phyloP scores from a whole-genome alignment of 2,797 vertebrate genomes.

The Danio aesculapii region DNA sequence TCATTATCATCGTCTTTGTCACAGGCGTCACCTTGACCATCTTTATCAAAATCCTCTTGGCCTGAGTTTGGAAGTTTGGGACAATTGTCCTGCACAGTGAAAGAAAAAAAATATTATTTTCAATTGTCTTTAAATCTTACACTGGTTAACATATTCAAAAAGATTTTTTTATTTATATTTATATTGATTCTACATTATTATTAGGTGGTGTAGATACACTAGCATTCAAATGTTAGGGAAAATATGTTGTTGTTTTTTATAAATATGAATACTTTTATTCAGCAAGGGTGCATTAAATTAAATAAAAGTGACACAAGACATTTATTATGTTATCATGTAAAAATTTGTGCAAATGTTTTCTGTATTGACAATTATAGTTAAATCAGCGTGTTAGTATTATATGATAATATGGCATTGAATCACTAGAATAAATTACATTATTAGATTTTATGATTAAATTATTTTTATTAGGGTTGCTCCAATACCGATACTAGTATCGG shows the following conservation, averaged over 20 bases:
- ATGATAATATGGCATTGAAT: too few relatives aligned
- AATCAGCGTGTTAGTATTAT: not conserved
- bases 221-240: not conserved
- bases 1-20: slow-evolving; percentile 98
- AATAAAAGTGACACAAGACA: not conserved
- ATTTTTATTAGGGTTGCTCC: too few relatives aligned
- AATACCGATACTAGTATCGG: too few relatives aligned
- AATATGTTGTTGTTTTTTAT: not conserved
- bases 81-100: slow-evolving; percentile 89
- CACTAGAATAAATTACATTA: too few relatives aligned
- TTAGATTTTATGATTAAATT: too few relatives aligned
- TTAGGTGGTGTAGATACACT: not conserved
- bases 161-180: not conserved
- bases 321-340: not conserved
- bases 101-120: not conserved
- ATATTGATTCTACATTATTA: not conserved
- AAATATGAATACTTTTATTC: not conserved
- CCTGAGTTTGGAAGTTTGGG: slow-evolving; percentile 96
- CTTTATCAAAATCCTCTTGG: slow-evolving; percentile 98
- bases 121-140: too few relatives aligned
- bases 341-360: not conserved
- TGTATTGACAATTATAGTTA: not conserved
- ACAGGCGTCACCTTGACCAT: slow-evolving; percentile 95
- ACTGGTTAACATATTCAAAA: not conserved
- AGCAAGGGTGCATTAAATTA: not conserved